Percentiles rank a stretch among this genome's conserved stretches.
phyloP scores from a whole-genome alignment of 2,888 invertebrate species.

The Caenorhabditis sinica region DNA sequence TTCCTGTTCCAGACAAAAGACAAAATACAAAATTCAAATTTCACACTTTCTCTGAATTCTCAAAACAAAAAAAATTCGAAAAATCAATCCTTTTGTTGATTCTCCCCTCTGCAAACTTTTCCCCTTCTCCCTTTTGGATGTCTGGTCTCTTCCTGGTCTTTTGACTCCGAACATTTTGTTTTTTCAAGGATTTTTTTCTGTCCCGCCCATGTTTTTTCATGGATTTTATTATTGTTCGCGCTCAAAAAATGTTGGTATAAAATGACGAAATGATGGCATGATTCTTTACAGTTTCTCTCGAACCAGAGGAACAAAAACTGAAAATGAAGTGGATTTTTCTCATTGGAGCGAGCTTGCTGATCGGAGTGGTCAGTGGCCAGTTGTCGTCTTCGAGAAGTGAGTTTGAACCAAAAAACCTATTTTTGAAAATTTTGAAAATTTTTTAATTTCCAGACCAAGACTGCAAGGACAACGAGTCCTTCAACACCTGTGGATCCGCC shows the following conservation, averaged over 20 bases:
- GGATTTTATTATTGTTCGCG: conserved; percentile 4
- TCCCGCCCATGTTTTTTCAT: not conserved
- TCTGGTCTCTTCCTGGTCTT: conserved; percentile 22
- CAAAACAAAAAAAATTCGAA: conserved; percentile 1
- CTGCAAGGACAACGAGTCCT: conserved; percentile 54
- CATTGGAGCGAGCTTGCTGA: not conserved
- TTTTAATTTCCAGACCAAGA: conserved; percentile 44
- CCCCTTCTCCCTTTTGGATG: conserved; percentile 11
- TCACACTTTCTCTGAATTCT: not conserved
- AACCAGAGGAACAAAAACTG: not conserved
- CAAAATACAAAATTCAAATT: not conserved
- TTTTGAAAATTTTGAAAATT: not conserved
- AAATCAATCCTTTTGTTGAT: conserved; percentile 9
- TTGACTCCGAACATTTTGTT: not conserved
- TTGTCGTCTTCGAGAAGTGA: conserved; percentile 19
- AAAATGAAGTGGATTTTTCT: conserved; percentile 2
- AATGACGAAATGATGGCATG: not conserved
- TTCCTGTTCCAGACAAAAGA: too few species aligned
- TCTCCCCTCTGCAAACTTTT: conserved; percentile 18
- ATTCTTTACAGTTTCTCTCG: conserved; percentile 22
- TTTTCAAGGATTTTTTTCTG: conserved; percentile 10
- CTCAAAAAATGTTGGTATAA: not conserved
- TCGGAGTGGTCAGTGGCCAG: not conserved
- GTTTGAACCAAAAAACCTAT: not conserved
- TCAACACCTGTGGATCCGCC: conserved; percentile 62